Evolutionary conservation across 2,797 vertebrate genomes (phyloP).

Genomic region (Champsocephalus esox): DNA sequence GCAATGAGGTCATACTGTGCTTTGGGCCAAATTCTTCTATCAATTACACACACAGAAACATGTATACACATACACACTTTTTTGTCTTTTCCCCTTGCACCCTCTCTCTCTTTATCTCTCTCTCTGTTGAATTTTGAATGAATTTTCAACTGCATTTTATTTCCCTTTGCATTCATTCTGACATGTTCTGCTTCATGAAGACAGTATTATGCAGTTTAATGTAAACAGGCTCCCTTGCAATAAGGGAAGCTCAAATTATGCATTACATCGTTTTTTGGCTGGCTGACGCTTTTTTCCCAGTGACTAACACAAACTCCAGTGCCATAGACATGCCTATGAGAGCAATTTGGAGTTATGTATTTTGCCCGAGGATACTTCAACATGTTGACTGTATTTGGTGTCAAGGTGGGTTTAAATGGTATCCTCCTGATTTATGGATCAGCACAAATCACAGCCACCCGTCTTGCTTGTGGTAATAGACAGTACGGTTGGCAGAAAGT

Average conservation of each 20-base stretch:
- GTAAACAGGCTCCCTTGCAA: not conserved
- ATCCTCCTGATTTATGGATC: too few species aligned
- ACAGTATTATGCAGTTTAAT: not conserved
- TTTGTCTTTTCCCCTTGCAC: slow-evolving; percentile 7
- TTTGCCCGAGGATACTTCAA: too few species aligned
- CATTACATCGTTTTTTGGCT: not conserved
- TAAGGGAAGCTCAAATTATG: not conserved
- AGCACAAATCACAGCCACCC: too few species aligned
- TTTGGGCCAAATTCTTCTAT: slow-evolving; percentile 70
- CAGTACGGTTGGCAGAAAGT: not conserved
- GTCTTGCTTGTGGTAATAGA: not conserved
- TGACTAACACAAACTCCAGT: too few species aligned
- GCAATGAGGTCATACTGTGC: slow-evolving; percentile 71
- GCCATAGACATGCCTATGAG: too few species aligned
- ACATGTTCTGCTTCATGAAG: not conserved
- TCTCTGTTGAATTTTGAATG: not conserved
- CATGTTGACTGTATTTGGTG: too few species aligned
- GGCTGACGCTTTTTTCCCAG: too few species aligned
- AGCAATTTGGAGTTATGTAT: too few species aligned
- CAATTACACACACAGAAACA: slow-evolving; percentile 55
- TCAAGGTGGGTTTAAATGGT: too few species aligned
- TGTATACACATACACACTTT: slow-evolving; percentile 22
- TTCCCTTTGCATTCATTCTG: not conserved
- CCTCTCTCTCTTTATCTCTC: not conserved
- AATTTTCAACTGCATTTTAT: slow-evolving; percentile 2